Conservation (phyloP, 2,113 vertebrate species). For the Tetraodon nigroviridis region DNA sequence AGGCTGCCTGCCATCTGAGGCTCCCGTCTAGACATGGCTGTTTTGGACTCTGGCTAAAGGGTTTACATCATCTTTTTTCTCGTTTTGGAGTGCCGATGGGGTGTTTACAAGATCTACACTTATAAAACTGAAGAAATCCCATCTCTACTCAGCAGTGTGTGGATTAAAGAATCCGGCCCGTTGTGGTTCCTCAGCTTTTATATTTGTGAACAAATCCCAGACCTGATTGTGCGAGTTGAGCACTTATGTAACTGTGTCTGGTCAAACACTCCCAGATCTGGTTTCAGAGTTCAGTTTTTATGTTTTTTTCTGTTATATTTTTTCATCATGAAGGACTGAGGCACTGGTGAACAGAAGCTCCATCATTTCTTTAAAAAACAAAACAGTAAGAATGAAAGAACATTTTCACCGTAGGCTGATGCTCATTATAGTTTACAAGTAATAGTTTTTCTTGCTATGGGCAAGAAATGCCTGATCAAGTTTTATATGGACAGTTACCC, state of each 20-base stretch:
- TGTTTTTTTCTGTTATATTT: conserved; percentile 4
- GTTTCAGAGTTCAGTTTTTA: conserved; percentile 16
- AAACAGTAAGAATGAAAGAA: conserved; percentile 6
- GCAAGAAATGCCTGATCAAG: too few relatives aligned
- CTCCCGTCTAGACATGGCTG: background rate
- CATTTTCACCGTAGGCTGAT: conserved; percentile 23
- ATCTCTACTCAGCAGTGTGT: conserved; percentile 19
- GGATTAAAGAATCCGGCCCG: conserved; percentile 29
- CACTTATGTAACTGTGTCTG: background rate
- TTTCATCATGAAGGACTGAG: conserved; percentile 11
- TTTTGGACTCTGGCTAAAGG: background rate
- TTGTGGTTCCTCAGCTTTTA: conserved; percentile 15
- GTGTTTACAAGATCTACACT: conserved; percentile 26
- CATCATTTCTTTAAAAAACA: conserved; percentile 7
- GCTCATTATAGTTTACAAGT: conserved; percentile 38
- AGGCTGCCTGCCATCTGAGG: background rate
- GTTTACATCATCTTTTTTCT: background rate
- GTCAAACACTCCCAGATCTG: conserved; percentile 7
- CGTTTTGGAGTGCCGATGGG: background rate
- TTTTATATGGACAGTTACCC: too few relatives aligned
- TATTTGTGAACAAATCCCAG: conserved; percentile 31
- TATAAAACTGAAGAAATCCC: conserved; percentile 51
- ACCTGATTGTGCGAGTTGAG: conserved; percentile 6
- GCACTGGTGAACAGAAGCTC: conserved; percentile 30
- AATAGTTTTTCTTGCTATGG: conserved; percentile 43